Percentiles rank a stretch among this genome's conserved stretches.
These are phyloP conservation scores for Alectura lathami DNA, from an alignment of 2,113 vertebrate species.

Conservation along the genomic window DNA sequence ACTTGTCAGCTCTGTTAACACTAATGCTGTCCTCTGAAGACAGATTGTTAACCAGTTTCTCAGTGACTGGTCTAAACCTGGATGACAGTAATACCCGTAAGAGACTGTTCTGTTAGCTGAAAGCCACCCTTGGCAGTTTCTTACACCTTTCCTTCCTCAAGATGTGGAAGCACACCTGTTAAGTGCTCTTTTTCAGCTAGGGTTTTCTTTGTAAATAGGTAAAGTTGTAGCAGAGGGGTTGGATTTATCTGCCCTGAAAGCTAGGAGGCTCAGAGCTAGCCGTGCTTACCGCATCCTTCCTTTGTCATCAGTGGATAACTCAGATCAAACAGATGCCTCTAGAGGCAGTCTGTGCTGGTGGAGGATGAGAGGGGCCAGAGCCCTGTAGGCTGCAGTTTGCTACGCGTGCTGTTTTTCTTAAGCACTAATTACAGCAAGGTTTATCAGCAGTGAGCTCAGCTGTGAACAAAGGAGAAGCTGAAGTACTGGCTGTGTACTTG, in stretches of 20 bases:
- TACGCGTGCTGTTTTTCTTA: fast-evolving
- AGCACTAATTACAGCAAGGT: neutral
- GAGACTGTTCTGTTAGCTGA: neutral
- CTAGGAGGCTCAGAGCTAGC: neutral
- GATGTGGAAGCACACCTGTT: neutral
- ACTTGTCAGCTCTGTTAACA: neutral
- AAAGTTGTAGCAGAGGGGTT: neutral
- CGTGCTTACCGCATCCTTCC: neutral
- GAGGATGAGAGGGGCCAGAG: neutral
- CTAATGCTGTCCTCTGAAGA: neutral
- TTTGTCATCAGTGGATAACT: neutral
- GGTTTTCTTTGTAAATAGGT: neutral
- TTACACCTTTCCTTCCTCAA: neutral
- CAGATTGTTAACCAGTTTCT: neutral
- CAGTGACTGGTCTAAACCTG: neutral
- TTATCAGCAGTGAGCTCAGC: neutral
- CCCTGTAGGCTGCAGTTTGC: fast-evolving
- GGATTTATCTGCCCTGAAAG: neutral
- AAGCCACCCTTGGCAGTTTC: conserved; percentile 1
- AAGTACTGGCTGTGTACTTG: neutral
- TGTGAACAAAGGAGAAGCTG: neutral
- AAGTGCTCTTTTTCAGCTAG: neutral
- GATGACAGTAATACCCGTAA: neutral
- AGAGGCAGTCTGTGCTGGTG: neutral
- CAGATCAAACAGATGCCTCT: neutral